Base-by-base conservation (phyloP, 2,113 vertebrate species). In the Gopherus flavomarginatus region DNA sequence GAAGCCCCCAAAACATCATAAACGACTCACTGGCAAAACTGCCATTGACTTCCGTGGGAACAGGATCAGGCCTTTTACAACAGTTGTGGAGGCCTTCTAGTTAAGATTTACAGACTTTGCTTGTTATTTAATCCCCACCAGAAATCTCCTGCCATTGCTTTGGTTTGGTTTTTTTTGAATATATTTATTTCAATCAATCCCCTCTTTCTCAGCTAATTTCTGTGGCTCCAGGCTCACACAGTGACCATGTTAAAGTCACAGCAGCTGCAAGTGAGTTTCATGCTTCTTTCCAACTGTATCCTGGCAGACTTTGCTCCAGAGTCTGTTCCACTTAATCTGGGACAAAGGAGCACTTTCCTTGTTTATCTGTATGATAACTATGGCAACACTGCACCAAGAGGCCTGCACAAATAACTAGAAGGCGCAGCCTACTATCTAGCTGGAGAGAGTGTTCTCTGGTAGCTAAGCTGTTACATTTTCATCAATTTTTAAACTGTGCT, bases 301-400 rank as follows among this genome's bases (percentile, higher is more conserved):
- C 89, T 1, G 7, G 38, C 91, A 87, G 96, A 93, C 96, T 95
- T 42, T 0, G 42, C 95, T 97, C 94, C 97, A 96, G 91, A 96
- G 50, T 90, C 97, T 93, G 91, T 81, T 96, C 93, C 92, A 87
- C 94, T 93, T 90, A 95, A 95, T 94, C n/a, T 85, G 86, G 94
- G 96, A 97, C 96, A 97, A 97, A 97, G 92, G 57, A 96, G 85
- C 86, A 90, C 83, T 97, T 94, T 96, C 96, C 96, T 95, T 89
- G 21, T 96, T 97, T 96, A 94, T 89, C 90, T 57, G 62, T 87
- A 96, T 78, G 87, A 95, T 97, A 97, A 88, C 96, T 95, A 97
- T 97, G 97, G 96, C 92, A 97, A 97, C 97, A 47, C 75, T 78
- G 83, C 95, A 97, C 96, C 96, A 91, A 97, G 95, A 95, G 85